Evolutionary conservation across 37 sponge, comb jelly and placozoan genomes (phyloP).

Genomic region (Ianthella basta): DNA sequence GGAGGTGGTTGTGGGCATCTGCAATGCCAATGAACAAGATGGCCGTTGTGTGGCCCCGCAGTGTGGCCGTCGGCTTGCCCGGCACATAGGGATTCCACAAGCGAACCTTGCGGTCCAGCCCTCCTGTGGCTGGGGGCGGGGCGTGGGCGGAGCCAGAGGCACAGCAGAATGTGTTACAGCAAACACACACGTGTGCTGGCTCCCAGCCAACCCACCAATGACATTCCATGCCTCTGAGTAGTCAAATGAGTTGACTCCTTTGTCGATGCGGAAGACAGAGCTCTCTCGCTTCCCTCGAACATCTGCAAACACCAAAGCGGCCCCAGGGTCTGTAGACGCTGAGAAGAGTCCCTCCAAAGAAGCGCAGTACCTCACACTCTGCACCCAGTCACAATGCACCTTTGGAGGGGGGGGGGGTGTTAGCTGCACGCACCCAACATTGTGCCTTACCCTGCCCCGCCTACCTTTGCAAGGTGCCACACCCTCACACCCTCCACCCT

Average conservation of each 20-base stretch:
- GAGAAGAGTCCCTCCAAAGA: slow-evolving; percentile 73
- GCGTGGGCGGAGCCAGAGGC: background rate
- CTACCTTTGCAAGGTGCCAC: slow-evolving; percentile 44
- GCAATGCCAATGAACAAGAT: slow-evolving; percentile 78
- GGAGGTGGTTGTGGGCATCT: slow-evolving; percentile 56
- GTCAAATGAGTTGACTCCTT: slow-evolving; percentile 91
- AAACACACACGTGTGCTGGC: background rate
- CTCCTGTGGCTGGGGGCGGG: slow-evolving; percentile 78
- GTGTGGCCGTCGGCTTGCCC: slow-evolving; percentile 72
- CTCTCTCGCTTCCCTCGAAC: slow-evolving; percentile 49
- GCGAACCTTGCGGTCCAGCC: slow-evolving; percentile 81
- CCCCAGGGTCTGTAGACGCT: slow-evolving; percentile 69
- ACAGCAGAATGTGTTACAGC: background rate
- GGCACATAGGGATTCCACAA: slow-evolving; percentile 90
- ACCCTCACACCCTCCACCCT: slow-evolving; percentile 33
- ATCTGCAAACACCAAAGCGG: slow-evolving; percentile 70
- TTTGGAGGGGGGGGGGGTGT: slow-evolving; percentile 19
- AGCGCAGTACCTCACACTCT: slow-evolving; percentile 77
- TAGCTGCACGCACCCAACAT: background rate
- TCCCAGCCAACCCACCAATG: slow-evolving; percentile 52
- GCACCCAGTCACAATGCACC: slow-evolving; percentile 90
- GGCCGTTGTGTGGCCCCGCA: slow-evolving; percentile 82
- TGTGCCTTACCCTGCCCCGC: background rate
- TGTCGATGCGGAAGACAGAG: slow-evolving; percentile 66
- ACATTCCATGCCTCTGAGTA: slow-evolving; percentile 82